phyloP scores from a whole-genome alignment of 2,113 vertebrate genomes.

The Petroica traversi region DNA sequence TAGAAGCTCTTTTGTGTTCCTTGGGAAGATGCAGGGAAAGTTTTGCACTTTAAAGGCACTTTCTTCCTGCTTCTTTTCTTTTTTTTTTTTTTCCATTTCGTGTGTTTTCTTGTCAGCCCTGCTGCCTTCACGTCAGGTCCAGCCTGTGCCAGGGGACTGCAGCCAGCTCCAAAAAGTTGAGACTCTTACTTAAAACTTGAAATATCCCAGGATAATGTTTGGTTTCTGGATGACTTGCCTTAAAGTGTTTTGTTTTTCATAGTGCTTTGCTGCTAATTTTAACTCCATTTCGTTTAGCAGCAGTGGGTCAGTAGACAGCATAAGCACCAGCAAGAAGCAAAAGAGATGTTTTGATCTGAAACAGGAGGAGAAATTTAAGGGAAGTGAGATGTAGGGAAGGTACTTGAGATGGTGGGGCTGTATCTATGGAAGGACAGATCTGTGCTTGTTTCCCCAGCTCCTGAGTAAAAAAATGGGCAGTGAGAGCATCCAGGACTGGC shows the following conservation, averaged over 20 bases:
- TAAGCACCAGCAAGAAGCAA: background rate
- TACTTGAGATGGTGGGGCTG: background rate
- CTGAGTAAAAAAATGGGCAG: background rate
- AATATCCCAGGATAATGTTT: slow-evolving; percentile 11
- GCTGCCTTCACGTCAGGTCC: background rate
- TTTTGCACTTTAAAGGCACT: background rate
- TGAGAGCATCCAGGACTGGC: background rate
- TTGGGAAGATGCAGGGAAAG: background rate
- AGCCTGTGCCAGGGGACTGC: slow-evolving; percentile 7
- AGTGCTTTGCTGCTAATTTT: slow-evolving; percentile 27
- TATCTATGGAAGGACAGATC: rapidly evolving
- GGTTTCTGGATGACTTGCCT: slow-evolving; percentile 4
- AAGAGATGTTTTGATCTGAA: background rate
- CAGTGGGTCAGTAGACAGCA: background rate
- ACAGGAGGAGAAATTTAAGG: background rate
- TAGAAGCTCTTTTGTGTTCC: background rate
- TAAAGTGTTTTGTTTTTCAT: background rate
- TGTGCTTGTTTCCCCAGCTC: rapidly evolving
- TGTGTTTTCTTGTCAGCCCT: background rate
- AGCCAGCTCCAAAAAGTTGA: slow-evolving; percentile 1
- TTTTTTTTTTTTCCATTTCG: background rate
- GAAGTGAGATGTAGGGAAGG: background rate
- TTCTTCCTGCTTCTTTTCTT: background rate
- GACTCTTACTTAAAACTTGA: slow-evolving; percentile 1
- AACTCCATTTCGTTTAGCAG: background rate